Evolutionary conservation across 92 coral and sea anemone species (phyloP), one percentile per base, ranked within the genome.

Genomic region (Scolanthus callimorphus): DNA sequence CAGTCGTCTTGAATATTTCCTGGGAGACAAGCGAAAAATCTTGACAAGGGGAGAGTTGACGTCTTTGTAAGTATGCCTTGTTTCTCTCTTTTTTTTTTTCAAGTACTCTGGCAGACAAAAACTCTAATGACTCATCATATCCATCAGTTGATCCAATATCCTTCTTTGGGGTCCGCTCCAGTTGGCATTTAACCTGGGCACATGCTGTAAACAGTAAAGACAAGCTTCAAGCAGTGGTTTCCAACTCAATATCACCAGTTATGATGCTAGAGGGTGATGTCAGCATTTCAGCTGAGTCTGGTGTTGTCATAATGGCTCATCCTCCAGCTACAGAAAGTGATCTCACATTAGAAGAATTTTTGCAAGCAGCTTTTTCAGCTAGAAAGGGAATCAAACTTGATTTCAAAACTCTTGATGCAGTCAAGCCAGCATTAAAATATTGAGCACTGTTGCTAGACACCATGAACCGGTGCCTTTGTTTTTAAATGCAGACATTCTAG

Each of bases 201-300:
- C 97, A 91, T 70, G 96, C 96, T 0, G 83, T 81, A 2, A 91
- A 91, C 69, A 91, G 86, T 50, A 74, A 41, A 3, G 71, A 70
- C 17, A 55, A 65, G 23, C 90, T 91, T 12, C 58, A 76, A 37
- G 31, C 71, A 39, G 82, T 71, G 4, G 57, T 91, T 25, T 58
- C 88, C 34, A 9, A 9, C 12, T 6, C 52, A 46, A n/a, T n/a
- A n/a, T 70, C 78, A 27, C 39, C 56, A 41, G 38, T 41, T 25
- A 80, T 77, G 83, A 91, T 87, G 96, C 73, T 91, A 27, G 97
- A 91, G 46, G 97, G 91, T 20, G 97, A 91, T 66, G 92, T 91
- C 1, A 29, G 44, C 9, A 76, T 83, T 60, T 53, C 72, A 11
- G 65, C 49, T 43, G 38, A 56, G n/a, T 89, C 80, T 38, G 75